Conservation (phyloP, 1,140 invertebrate genomes). For the Hylaeus anthracinus region DNA sequence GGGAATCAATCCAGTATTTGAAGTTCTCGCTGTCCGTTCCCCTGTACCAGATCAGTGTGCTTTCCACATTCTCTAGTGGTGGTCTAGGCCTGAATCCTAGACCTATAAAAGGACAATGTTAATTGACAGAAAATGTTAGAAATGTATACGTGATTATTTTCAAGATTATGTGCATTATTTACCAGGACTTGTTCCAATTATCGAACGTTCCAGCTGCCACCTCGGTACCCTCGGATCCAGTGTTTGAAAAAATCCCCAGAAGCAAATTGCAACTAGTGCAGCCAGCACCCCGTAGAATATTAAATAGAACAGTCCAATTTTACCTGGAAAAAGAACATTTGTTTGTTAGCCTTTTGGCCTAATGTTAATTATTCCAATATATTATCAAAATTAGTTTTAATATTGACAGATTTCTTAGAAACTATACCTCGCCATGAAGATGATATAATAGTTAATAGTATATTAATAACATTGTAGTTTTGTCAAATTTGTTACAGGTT, state of each 20-base stretch:
- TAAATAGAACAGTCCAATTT: slow-evolving; percentile 95
- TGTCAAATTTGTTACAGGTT: no score
- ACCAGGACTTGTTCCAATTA: slow-evolving; percentile 96
- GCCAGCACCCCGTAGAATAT: slow-evolving; percentile 94
- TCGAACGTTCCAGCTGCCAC: slow-evolving; percentile 89
- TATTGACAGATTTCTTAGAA: no score
- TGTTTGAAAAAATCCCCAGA: slow-evolving; percentile 95
- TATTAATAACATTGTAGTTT: no score
- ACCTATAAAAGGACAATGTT: slow-evolving; percentile 79
- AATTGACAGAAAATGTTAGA: neutral
- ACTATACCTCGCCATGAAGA: no score
- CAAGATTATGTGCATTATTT: slow-evolving; percentile 51
- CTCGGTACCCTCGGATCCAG: slow-evolving; percentile 92
- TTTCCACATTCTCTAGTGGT: slow-evolving; percentile 90
- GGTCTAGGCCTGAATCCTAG: slow-evolving; percentile 95
- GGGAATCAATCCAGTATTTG: slow-evolving; percentile 88
- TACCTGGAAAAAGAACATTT: slow-evolving; percentile 84
- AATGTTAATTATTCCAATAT: no score
- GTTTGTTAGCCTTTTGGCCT: neutral
- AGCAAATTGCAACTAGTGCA: slow-evolving; percentile 92
- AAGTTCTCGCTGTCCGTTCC: slow-evolving; percentile 88
- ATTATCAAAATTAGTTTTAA: no score
- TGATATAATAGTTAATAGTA: no score
- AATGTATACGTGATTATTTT: slow-evolving; percentile 5
- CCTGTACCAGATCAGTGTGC: slow-evolving; percentile 96